These are phyloP conservation scores for Phania funesta DNA, from an alignment of 2,888 invertebrate species.

Conservation along the genomic window DNA sequence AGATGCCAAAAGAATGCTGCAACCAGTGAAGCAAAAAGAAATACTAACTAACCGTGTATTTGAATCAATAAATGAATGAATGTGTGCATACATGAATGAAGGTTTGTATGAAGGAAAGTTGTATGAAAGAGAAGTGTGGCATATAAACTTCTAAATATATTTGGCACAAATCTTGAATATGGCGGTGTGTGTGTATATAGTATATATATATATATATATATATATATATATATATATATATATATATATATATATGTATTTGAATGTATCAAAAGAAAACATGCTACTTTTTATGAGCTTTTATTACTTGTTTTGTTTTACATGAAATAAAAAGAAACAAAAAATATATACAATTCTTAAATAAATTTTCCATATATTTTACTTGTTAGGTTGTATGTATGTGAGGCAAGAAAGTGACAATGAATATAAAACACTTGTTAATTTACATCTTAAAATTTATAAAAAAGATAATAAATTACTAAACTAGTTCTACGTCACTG, in stretches of 20 bases:
- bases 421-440: no score
- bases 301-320: not conserved
- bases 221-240: no score
- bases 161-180: conserved; percentile 2
- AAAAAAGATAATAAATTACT: no score
- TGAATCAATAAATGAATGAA: conserved; percentile 16
- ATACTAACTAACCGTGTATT: conserved; percentile 61
- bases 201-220: not conserved
- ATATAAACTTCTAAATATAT: conserved; percentile 44
- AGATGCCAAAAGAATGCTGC: conserved; percentile 49
- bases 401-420: not conserved
- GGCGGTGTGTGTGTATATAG: not conserved
- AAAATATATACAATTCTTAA: conserved; percentile 38
- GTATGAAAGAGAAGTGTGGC: not conserved
- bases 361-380: conserved; percentile 29
- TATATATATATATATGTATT: no score
- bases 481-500: no score
- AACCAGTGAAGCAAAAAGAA: conserved; percentile 59
- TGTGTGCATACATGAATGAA: conserved; percentile 11
- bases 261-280: conserved; percentile 10
- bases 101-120: not conserved
- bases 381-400: not conserved
- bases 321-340: conserved; percentile 52
- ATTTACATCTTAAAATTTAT: no score
- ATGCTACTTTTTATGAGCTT: conserved; percentile 8